Evolutionary conservation across 53 echinoderm and acorn worm species (phyloP).

Genomic region (Patiria pectinifera): DNA sequence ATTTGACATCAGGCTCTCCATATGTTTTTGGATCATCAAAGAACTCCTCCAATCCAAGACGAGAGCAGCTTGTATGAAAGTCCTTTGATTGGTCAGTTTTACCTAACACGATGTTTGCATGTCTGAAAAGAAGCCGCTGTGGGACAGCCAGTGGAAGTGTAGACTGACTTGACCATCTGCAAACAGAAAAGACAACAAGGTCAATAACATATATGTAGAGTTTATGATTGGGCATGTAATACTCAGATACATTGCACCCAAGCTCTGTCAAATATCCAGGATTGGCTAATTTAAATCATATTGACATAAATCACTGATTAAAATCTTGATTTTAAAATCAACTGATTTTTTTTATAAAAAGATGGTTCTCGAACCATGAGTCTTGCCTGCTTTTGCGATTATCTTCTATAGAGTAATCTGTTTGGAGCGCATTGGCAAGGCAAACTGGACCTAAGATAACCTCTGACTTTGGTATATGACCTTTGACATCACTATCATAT

Average conservation of each 20-base stretch:
- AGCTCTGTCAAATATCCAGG: too few relatives aligned
- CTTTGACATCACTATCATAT: too few relatives aligned
- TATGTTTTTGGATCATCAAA: conserved; percentile 90
- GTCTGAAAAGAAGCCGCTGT: neutral
- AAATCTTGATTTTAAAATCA: too few relatives aligned
- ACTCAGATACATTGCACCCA: neutral
- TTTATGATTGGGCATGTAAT: neutral
- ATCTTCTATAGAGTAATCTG: too few relatives aligned
- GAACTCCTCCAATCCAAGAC: conserved; percentile 87
- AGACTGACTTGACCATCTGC: neutral
- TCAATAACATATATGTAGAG: neutral
- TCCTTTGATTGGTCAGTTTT: neutral
- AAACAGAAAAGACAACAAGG: neutral
- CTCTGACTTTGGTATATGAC: too few relatives aligned
- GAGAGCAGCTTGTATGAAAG: conserved; percentile 63
- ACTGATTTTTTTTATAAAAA: too few relatives aligned
- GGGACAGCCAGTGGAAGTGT: neutral
- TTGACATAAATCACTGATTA: too few relatives aligned
- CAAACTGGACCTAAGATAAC: too few relatives aligned
- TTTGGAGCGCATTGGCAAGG: too few relatives aligned
- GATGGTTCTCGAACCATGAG: too few relatives aligned
- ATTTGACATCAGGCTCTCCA: conserved; percentile 81
- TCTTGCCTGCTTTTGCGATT: too few relatives aligned
- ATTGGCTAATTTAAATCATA: too few relatives aligned
- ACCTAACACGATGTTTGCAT: neutral